Base-by-base conservation (phyloP, 2,888 invertebrate species). In the Pyrochroa serraticornis region DNA sequence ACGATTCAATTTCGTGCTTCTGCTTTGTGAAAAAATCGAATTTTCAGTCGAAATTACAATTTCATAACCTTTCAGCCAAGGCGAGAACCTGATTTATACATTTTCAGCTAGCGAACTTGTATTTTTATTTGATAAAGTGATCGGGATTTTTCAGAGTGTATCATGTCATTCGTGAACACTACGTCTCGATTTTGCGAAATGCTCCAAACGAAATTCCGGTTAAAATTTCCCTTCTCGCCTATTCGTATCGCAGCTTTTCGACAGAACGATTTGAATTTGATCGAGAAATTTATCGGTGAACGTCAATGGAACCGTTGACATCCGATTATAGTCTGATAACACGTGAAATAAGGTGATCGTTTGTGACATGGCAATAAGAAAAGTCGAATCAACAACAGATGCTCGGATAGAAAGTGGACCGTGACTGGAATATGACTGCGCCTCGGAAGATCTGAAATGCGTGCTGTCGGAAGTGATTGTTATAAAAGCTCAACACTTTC, bases 261-360 rank as follows among this genome's bases (percentile, higher is more conserved):
- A 32, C 32, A 44, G 34, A 33, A 12, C 33, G 44, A 44, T 44
- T 44, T 44, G 32, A 44, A 44, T 55, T 55, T 44, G 47, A 48
- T 55, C 41, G 22, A 2, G 48, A 58, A 48, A 58, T 58, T 58
- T 52, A 58, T 58, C 43, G 58, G 31, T 5, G 42, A 36, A 36
- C 39, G 39, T 46, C 46, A 54, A 61, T 62, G 52, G 63, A 50
- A 62, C 58, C 55, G 64, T 63, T 64, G 64, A 64, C 67, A 66
- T 64, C 62, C 63, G 64, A 69, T 69, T 66, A 65, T 66, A 59
- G 61, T 59, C 62, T 63, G 69, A 69, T 68, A 67, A 69, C 64
- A 64, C 62, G 63, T 64, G 64, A 64, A 69, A 69, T 66, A 66
- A 67, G 63, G 60, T 61, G 57, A 66, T 58, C 59, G 65, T 57